Base-by-base conservation (phyloP, 2,113 vertebrate genomes). In the Siniperca chuatsi region DNA sequence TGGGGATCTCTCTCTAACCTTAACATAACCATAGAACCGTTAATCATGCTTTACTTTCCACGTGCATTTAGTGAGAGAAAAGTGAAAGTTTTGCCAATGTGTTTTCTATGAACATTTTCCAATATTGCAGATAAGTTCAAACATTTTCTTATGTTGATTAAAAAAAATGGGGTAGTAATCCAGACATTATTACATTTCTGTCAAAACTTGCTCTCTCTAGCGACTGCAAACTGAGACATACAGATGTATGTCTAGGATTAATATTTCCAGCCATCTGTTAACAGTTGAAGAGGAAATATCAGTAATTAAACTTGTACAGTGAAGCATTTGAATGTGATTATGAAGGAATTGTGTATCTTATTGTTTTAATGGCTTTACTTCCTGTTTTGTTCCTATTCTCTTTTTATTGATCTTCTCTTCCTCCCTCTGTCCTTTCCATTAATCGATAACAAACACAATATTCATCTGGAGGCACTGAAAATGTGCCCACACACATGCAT, bases 401-500 rank as follows among this genome's bases (percentile, higher is more conserved):
- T 15, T 68, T 54, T 83, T 37, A 69, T 80, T 75, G 77, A 85
- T 78, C 64, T 33, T 4, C 15, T 3, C 29, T 18, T 40, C 69
- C 33, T 25, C 52, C 11, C 29, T 21, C 42, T 8, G 25, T 13
- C 25, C 69, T 18, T 29, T 10, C 16, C 21, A 78, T 35, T 55
- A 81, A 83, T 79, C 74, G 9, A 76, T 71, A 83, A 72, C 52
- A 82, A 89, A 75, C 69, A 18, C 33, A 5, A 50, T 4, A 20
- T 16, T 70, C 89, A 89, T 89, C 82, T 91, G 90, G 85, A 89
- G 78, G 16, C 57, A 79, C 6, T 85, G 62, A 84, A 55, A 20
- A 64, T 2, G 50, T 5, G 0, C 46, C 46, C 46, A 16, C 8
- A n/a, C 64, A 21, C 66, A 29, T 23, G 21, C 37, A 66, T 10